Percentiles rank a stretch among this genome's conserved stretches.
These are phyloP conservation scores for Alentia gelatinosa DNA, from an alignment of 2,888 invertebrate species.

Conservation along the genomic window DNA sequence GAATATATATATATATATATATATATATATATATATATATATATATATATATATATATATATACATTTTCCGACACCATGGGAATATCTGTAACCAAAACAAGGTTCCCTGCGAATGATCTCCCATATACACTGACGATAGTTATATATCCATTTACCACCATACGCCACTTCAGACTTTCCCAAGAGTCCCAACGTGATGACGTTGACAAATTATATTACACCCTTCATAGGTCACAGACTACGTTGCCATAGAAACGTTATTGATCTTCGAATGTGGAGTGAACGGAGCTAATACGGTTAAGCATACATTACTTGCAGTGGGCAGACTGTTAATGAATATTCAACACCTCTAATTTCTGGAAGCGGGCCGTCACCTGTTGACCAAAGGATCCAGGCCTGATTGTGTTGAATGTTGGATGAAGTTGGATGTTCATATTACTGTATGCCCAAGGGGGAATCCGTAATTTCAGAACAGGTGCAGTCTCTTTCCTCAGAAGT, in stretches of 20 bases:
- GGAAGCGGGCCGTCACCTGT: not conserved
- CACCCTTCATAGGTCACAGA: not conserved
- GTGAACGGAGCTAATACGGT: not conserved
- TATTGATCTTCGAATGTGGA: conserved; percentile 12
- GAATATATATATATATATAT: not conserved
- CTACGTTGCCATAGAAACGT: not conserved
- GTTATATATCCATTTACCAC: too few relatives aligned
- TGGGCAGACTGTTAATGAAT: not conserved
- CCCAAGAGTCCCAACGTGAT: not conserved
- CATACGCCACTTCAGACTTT: too few relatives aligned
- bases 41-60: too few relatives aligned
- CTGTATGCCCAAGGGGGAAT: not conserved
- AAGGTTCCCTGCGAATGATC: too few relatives aligned
- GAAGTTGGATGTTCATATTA: not conserved
- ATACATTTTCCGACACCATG: too few relatives aligned
- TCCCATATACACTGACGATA: too few relatives aligned
- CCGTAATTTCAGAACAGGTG: too few relatives aligned
- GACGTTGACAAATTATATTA: not conserved
- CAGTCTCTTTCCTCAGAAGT: too few relatives aligned
- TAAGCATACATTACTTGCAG: not conserved
- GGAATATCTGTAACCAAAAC: too few relatives aligned
- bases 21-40: too few relatives aligned
- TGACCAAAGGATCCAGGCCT: not conserved
- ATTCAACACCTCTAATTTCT: not conserved
- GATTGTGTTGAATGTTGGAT: not conserved